phyloP scores from a whole-genome alignment of 2,113 vertebrate genomes.

The Leucopsar rothschildi region DNA sequence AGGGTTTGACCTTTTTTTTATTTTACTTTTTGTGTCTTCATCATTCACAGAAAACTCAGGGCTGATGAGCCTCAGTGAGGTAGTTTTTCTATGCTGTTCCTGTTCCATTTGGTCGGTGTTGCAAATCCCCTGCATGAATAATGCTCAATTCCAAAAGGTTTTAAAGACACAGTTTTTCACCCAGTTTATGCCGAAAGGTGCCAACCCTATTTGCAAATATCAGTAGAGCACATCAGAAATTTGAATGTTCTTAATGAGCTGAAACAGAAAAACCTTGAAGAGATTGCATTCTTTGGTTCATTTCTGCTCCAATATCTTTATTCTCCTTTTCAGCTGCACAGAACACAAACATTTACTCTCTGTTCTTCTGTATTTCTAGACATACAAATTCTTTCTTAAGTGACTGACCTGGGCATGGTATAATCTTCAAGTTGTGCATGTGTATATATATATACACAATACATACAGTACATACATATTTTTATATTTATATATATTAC shows the following conservation, averaged over 20 bases:
- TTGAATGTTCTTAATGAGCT: not conserved
- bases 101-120: not conserved
- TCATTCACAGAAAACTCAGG: not conserved
- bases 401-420: not conserved
- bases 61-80: not conserved
- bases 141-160: not conserved
- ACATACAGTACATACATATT: too few relatives aligned
- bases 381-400: not conserved
- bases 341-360: not conserved
- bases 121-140: not conserved
- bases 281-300: not conserved
- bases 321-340: not conserved
- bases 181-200: not conserved
- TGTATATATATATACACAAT: not conserved
- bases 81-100: not conserved
- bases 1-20: not conserved
- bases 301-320: not conserved
- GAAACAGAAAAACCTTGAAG: not conserved
- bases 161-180: not conserved
- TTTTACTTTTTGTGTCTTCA: not conserved
- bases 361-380: not conserved
- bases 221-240: not conserved
- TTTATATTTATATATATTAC: not conserved
- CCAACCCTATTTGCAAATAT: not conserved
- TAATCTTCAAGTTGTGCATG: not conserved